These are phyloP conservation scores for Eupithecia abbreviata DNA, from an alignment of 2,888 invertebrate species.

Conservation along the genomic window DNA sequence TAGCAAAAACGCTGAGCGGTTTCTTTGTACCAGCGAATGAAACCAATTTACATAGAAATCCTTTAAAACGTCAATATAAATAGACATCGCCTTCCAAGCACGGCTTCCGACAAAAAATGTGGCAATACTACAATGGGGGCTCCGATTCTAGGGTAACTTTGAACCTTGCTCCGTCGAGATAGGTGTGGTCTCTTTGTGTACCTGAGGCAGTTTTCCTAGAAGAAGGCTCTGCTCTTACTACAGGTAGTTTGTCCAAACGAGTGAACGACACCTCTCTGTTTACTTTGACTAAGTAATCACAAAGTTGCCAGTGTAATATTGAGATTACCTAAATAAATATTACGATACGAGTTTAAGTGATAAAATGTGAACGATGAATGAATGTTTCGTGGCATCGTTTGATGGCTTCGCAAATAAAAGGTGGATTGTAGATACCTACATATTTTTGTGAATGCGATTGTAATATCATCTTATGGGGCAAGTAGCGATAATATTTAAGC, in stretches of 20 bases:
- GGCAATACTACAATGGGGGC: conserved; percentile 37
- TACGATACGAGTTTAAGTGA: conserved; percentile 36
- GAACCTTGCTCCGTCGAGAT: conserved; percentile 33
- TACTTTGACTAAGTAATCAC: conserved; percentile 48
- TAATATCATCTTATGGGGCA: background rate
- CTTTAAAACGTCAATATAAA: conserved; percentile 68
- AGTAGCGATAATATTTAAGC: background rate
- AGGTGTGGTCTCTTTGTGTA: conserved; percentile 19
- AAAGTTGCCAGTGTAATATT: conserved; percentile 43
- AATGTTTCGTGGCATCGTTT: conserved; percentile 31
- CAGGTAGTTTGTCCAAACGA: conserved; percentile 47
- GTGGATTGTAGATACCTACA: background rate
- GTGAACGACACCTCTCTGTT: conserved; percentile 52
- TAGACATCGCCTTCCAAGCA: conserved; percentile 57
- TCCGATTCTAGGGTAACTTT: conserved; percentile 29
- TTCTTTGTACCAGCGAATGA: conserved; percentile 59
- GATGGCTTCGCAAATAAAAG: conserved; percentile 43
- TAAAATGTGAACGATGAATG: conserved; percentile 27
- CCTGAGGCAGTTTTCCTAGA: conserved; percentile 42
- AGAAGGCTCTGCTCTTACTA: conserved; percentile 31
- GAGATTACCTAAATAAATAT: conserved; percentile 48
- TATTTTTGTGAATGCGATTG: conserved; percentile 25
- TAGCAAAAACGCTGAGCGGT: conserved; percentile 56
- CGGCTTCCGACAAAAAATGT: conserved; percentile 65
- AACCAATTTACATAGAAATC: conserved; percentile 70